Percentiles rank a stretch among this genome's conserved stretches.
These are phyloP conservation scores for Ctenopoma multispine DNA, from an alignment of 2,797 vertebrate genomes.

Conservation along the genomic window DNA sequence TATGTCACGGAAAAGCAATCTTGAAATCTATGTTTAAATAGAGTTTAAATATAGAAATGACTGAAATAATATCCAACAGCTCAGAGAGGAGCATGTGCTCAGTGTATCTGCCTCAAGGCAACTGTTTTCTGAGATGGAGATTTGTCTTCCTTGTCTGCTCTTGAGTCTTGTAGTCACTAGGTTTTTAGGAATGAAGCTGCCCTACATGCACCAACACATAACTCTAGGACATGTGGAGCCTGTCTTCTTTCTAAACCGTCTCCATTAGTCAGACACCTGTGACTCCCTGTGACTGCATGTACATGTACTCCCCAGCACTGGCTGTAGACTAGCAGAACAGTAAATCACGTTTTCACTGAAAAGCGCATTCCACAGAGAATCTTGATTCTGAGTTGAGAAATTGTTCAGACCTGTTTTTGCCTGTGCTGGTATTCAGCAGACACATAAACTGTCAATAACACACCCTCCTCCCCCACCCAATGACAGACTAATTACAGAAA, in stretches of 20 bases:
- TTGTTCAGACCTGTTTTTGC: constrained; percentile 42
- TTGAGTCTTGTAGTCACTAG: neutral
- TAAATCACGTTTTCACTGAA: neutral
- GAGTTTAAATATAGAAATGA: no score
- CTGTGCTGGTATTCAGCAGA: neutral
- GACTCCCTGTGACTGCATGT: no score
- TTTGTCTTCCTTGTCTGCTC: neutral
- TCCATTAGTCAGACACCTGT: no score
- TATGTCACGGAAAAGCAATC: no score
- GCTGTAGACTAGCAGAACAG: no score
- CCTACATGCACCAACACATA: constrained; percentile 30
- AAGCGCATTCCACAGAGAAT: constrained; percentile 19
- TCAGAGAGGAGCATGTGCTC: neutral
- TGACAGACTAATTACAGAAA: no score
- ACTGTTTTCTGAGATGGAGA: neutral
- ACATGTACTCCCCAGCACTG: no score
- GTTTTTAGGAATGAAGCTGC: neutral
- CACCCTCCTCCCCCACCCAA: no score
- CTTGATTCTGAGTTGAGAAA: neutral
- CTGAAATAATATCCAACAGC: no score
- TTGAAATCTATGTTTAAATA: no score
- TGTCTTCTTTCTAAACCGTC: neutral
- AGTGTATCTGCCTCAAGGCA: neutral
- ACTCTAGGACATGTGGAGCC: neutral
- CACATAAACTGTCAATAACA: neutral